These are phyloP conservation scores for Siniperca chuatsi DNA, from an alignment of 2,113 vertebrate species.

Conservation along the genomic window DNA sequence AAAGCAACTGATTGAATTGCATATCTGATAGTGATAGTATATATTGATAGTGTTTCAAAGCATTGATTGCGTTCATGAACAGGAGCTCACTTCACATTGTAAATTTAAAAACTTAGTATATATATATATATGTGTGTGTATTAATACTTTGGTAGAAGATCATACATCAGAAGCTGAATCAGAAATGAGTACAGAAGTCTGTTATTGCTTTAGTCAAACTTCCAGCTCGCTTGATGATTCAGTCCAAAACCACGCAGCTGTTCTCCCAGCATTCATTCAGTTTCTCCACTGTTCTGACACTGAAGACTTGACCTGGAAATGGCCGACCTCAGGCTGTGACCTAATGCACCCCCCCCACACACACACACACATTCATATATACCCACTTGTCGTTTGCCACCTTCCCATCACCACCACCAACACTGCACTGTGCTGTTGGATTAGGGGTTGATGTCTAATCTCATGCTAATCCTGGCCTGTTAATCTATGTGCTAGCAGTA, in stretches of 20 bases:
- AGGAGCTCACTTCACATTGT: not conserved
- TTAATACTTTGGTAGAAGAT: not conserved
- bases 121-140: not conserved
- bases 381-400: slow-evolving; percentile 24
- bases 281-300: slow-evolving; percentile 28
- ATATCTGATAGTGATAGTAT: no score
- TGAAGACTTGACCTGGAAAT: slow-evolving; percentile 65
- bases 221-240: not conserved
- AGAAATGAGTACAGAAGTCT: not conserved
- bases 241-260: not conserved
- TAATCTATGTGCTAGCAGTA: slow-evolving; percentile 72
- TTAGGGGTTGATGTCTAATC: slow-evolving; percentile 75
- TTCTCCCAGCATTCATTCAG: slow-evolving; percentile 30
- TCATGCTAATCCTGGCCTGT: slow-evolving; percentile 65
- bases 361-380: not conserved
- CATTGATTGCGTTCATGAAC: not conserved
- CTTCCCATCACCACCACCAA: slow-evolving; percentile 15
- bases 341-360: slow-evolving; percentile 39
- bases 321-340: slow-evolving; percentile 37
- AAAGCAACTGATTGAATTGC: no score
- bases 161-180: not conserved
- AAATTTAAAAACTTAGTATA: not conserved
- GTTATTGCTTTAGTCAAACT: not conserved
- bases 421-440: slow-evolving; percentile 37
- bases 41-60: not conserved